These are phyloP conservation scores for Drosophila borborema DNA, from an alignment of 2,888 invertebrate species.

Conservation along the genomic window DNA sequence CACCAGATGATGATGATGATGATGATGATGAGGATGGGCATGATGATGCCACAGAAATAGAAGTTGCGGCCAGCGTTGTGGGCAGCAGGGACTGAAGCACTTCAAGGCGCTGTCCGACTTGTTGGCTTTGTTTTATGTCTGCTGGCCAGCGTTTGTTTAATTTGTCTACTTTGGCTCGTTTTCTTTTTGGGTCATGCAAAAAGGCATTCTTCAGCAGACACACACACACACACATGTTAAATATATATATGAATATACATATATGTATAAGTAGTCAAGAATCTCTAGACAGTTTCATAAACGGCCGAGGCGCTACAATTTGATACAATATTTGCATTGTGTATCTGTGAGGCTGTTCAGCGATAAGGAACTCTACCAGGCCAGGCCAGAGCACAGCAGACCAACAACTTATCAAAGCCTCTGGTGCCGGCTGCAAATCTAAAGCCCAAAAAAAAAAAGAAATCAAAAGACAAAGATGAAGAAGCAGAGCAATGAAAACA, in stretches of 20 bases:
- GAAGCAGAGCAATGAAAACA: conserved; percentile 2
- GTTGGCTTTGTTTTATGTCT: conserved; percentile 59
- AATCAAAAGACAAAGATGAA: not conserved
- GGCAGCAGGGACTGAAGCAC: conserved; percentile 52
- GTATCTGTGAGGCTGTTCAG: conserved; percentile 31
- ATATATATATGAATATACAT: not conserved
- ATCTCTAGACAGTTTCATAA: conserved; percentile 19
- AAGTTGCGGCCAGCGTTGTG: conserved; percentile 39
- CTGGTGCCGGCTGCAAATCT: conserved; percentile 25
- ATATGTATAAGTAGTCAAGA: conserved; percentile 2
- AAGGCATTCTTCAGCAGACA: conserved; percentile 19
- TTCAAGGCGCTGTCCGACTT: conserved; percentile 64
- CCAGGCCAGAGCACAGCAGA: not conserved
- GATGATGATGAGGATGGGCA: conserved; percentile 8
- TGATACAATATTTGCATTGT: conserved; percentile 40
- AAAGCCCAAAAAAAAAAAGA: conserved; percentile 4
- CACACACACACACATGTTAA: not conserved
- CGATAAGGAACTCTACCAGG: conserved; percentile 22
- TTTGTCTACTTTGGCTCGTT: conserved; percentile 68
- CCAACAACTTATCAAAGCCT: conserved; percentile 35
- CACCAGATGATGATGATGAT: conserved; percentile 18
- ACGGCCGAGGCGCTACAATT: conserved; percentile 32
- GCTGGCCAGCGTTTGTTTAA: conserved; percentile 67
- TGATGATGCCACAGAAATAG: conserved; percentile 64
- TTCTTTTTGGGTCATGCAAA: conserved; percentile 62